Conservation (phyloP, 92 coral and sea anemone genomes). For the Phenganax stokvisi region DNA sequence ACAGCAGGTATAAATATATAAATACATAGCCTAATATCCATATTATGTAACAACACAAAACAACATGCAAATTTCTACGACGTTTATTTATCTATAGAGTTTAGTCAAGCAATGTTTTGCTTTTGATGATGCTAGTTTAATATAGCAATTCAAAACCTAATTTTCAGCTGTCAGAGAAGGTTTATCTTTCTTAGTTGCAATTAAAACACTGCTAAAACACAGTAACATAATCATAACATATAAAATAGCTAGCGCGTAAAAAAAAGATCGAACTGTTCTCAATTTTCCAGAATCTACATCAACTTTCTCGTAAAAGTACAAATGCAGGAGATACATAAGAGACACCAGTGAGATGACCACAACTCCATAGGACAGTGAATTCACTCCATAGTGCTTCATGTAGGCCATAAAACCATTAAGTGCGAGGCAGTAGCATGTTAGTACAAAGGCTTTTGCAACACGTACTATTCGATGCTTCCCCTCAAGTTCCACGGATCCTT, state of each 20-base stretch:
- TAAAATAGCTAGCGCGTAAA: conserved; percentile 21
- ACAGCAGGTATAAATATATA: no score
- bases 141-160: neutral
- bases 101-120: neutral
- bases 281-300: conserved; percentile 21
- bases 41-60: no score
- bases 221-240: conserved; percentile 31
- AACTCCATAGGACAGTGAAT: conserved; percentile 11
- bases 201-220: conserved; percentile 5
- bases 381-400: conserved; percentile 14
- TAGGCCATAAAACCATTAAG: conserved; percentile 39
- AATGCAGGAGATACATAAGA: conserved; percentile 13
- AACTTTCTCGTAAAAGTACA: conserved; percentile 22
- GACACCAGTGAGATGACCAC: conserved; percentile 5
- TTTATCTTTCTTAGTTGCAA: neutral
- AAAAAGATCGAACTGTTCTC: conserved; percentile 25
- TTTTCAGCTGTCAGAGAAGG: neutral
- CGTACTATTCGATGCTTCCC: conserved; percentile 17
- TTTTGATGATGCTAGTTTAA: neutral
- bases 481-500: neutral
- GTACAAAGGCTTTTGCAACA: conserved; percentile 26
- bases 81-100: no score
- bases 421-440: conserved; percentile 27
- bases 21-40: no score
- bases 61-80: no score